These are phyloP conservation scores for Manis javanica DNA, from an alignment of 2,797 vertebrate species.

Conservation along the genomic window DNA sequence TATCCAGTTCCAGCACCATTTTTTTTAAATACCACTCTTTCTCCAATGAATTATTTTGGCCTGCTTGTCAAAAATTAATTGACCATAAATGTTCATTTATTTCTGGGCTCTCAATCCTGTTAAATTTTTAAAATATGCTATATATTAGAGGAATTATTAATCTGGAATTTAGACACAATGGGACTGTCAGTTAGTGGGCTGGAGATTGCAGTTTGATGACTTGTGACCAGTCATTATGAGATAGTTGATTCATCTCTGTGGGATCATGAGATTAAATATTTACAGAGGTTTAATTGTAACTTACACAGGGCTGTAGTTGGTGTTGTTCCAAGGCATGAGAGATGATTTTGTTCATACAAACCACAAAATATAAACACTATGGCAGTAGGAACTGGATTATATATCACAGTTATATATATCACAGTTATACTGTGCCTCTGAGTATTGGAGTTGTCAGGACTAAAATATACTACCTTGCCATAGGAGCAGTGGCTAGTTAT, in stretches of 20 bases:
- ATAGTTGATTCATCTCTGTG: neutral
- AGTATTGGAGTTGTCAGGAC: neutral
- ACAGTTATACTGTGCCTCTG: neutral
- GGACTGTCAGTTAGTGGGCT: neutral
- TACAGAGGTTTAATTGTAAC: neutral
- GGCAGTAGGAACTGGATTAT: neutral
- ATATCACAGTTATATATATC: neutral
- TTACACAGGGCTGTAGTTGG: neutral
- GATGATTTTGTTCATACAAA: conserved; percentile 13
- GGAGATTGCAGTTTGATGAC: neutral
- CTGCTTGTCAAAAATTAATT: conserved; percentile 12
- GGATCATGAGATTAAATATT: conserved; percentile 38
- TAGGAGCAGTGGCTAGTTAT: neutral
- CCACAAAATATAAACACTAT: neutral
- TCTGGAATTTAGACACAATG: neutral
- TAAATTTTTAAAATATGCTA: neutral
- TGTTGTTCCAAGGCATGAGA: neutral
- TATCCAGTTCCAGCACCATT: neutral
- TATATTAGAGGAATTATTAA: neutral
- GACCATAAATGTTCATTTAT: neutral
- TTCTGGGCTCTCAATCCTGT: neutral
- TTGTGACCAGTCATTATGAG: neutral
- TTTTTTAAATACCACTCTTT: neutral
- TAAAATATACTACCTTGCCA: neutral
- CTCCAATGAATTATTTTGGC: neutral